Base-by-base conservation (phyloP, 2,797 vertebrate species). In the Eulemur rubriventer region DNA sequence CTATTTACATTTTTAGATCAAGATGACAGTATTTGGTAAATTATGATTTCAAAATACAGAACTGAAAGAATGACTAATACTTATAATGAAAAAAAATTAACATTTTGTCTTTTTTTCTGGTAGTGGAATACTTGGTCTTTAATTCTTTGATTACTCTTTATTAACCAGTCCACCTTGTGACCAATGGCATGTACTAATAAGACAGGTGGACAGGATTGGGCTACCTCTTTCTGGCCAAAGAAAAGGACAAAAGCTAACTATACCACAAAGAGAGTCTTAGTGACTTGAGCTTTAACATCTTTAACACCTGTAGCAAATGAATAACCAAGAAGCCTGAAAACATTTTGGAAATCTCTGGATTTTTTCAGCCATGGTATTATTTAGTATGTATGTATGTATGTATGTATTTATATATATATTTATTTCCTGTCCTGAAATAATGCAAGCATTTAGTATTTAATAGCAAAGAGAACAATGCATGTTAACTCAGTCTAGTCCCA, bases 11-110 rank as follows among this genome's bases (percentile, higher is more conserved):
- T 81, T 84, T 91, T 48, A 93, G 41, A 75, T 28, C 50, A 95
- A 69, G 57, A 76, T n/a, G 20, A 72, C 8, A 28, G 6, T 43
- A 84, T 55, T 50, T 91, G 67, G 26, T 72, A 89, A 92, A 89
- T 50, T 50, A 52, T 46, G 18, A 94, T 70, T 88, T 80, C 33
- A 63, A 94, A 90, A 94, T 50, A 57, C 0, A 89, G 22, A 80
- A 89, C 43, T 90, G 52, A 73, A 95, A 83, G 73, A 94, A 92
- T 55, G 67, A 85, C 38, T 76, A 94, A 63, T 28, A 78, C 33
- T 69, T 89, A 28, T 57, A 83, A 69, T 89, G 30, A 81, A 78
- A 81, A 81, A 90, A 79, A 26, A 70, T 10, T 65, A 69, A 69
- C 35, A 83, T 73, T 70, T 57, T 86, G 70, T 70, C 59, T 91